phyloP scores from a whole-genome alignment of 2,113 vertebrate species.

The Pteruthius melanotis region DNA sequence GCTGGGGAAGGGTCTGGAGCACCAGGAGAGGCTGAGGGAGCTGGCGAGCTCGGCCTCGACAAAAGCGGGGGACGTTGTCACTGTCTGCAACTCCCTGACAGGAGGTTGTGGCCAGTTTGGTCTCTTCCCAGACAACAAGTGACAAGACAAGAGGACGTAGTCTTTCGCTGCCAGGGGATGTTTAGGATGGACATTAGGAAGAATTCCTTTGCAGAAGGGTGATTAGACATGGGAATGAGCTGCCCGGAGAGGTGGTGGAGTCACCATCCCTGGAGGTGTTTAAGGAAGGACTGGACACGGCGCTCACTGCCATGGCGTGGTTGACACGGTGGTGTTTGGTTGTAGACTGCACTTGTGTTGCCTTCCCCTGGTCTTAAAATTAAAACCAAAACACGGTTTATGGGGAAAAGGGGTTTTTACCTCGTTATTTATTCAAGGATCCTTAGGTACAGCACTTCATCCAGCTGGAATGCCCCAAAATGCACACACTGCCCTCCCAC shows the following conservation, averaged over 20 bases:
- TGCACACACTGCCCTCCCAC: too few species aligned
- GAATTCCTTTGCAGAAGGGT: neutral
- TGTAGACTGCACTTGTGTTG: too few species aligned
- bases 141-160: neutral
- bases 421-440: too few species aligned
- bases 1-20: neutral
- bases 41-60: neutral
- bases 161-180: neutral
- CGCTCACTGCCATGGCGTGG: neutral
- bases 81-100: too few species aligned
- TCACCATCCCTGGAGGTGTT: neutral
- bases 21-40: neutral
- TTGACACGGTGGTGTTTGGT: fast-evolving
- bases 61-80: neutral
- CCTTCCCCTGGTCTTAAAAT: too few species aligned
- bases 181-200: neutral
- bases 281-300: neutral
- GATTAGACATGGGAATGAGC: neutral
- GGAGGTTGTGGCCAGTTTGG: fast-evolving
- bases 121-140: neutral
- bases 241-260: neutral
- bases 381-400: too few species aligned
- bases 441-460: too few species aligned
- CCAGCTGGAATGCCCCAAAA: too few species aligned
- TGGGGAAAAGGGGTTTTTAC: too few species aligned